Base-by-base conservation (phyloP, 2,113 vertebrate species). In the Aspidoscelis tigris region DNA sequence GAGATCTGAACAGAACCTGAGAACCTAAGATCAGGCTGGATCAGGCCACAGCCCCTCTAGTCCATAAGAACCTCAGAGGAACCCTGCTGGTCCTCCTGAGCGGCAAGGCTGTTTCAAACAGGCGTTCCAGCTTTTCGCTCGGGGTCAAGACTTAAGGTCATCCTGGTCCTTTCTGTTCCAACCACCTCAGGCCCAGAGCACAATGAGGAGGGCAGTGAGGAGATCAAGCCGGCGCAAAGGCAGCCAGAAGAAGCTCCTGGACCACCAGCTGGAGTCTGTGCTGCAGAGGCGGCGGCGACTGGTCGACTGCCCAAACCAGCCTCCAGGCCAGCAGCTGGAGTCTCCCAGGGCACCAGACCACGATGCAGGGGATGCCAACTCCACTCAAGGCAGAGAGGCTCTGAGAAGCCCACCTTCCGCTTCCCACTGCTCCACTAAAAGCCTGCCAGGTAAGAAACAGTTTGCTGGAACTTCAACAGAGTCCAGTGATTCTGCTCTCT, bases 231-330 rank as follows among this genome's bases (percentile, higher is more conserved):
- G 91, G 16, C 93, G 89, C 12, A 89, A 86, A 7, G 58, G 84
- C 12, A 93, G 94, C 75, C 84, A 85, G 66, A 93, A 92, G 16
- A 93, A 94, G 7, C 83, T 93, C 1, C 84, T 77, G 0, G 95
- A 96, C 18, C 43, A 76, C 0, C 96, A 97, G 93, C 95, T 98
- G 26, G 92, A 93, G 85, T 70, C 84, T 82, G 93, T 97, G 39
- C 93, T 98, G 76, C 96, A 95, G 89, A 96, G 94, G 43, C 94
- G 97, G 47, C 96, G 97, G 33, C 89, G 78, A n/a, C 94, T 81
- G 0, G 12, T 92, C 2, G 93, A 94, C 14, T 47, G 16, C 1
- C 11, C 89, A 0, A 1, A 8, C 0, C 7, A 78, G 22, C 0
- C 33, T 2, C 81, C 3, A 0, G 1, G 7, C 1, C 3, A 43